phyloP scores from a whole-genome alignment of 2,113 vertebrate species.

The Thunnus thynnus region DNA sequence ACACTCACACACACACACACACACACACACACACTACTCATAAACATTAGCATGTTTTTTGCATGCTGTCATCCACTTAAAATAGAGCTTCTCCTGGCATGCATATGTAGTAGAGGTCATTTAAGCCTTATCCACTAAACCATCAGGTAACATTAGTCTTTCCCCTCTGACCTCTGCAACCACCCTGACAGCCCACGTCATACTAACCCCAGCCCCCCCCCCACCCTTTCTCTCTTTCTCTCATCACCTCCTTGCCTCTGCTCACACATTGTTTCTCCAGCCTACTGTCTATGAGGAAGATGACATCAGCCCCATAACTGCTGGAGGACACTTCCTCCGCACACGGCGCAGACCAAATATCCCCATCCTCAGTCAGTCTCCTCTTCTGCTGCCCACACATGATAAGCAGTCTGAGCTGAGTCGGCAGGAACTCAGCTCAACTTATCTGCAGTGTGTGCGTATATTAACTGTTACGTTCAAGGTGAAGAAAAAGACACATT shows the following conservation, averaged over 20 bases:
- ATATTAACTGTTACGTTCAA: neutral
- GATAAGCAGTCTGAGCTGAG: slow-evolving; percentile 21
- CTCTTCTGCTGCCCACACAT: slow-evolving; percentile 21
- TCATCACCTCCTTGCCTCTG: neutral
- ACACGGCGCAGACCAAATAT: slow-evolving; percentile 56
- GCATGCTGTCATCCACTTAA: slow-evolving; percentile 49
- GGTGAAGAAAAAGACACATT: neutral
- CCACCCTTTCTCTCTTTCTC: neutral
- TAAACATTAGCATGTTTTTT: slow-evolving; percentile 11
- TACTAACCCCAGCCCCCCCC: neutral
- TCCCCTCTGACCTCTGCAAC: slow-evolving; percentile 47
- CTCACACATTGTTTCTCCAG: slow-evolving; percentile 28
- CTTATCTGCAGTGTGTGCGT: neutral
- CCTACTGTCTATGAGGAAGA: slow-evolving; percentile 36
- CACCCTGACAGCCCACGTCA: neutral
- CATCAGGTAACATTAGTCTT: slow-evolving; percentile 41
- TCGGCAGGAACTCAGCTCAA: neutral
- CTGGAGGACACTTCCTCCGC: slow-evolving; percentile 42
- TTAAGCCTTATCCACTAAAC: slow-evolving; percentile 2
- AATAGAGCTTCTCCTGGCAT: slow-evolving; percentile 8
- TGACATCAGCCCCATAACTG: slow-evolving; percentile 69
- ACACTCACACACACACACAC: neutral
- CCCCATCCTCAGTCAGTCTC: slow-evolving; percentile 36
- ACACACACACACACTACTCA: neutral
- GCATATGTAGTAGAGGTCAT: slow-evolving; percentile 14